A percentile compares a stretch with the other conserved stretches of the same genome.
phyloP scores from a whole-genome alignment of 2,797 vertebrate species.

The Notolepis coatsorum region DNA sequence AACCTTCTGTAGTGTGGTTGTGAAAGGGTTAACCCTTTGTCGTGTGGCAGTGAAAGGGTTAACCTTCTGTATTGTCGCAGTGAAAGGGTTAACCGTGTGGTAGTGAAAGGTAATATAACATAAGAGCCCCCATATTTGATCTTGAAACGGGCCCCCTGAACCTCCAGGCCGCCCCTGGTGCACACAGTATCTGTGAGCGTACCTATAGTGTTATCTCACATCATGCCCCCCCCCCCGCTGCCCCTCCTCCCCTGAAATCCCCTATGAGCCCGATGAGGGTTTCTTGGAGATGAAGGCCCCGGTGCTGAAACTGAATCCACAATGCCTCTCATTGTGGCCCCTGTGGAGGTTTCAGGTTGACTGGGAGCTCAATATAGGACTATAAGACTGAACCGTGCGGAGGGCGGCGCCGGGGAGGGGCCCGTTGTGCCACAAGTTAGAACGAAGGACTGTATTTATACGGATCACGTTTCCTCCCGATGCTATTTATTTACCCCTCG shows the following conservation, averaged over 20 bases:
- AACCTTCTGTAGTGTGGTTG: too few relatives aligned
- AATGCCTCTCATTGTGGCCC: constrained; percentile 24
- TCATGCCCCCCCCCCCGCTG: too few relatives aligned
- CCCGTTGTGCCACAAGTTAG: not conserved
- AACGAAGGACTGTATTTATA: not conserved
- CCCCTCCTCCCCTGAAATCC: not conserved
- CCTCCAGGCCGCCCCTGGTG: too few relatives aligned
- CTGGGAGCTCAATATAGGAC: not conserved
- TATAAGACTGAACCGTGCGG: not conserved
- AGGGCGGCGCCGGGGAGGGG: not conserved
- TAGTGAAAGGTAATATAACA: too few relatives aligned
- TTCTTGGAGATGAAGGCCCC: not conserved
- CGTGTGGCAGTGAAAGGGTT: too few relatives aligned
- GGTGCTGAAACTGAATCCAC: not conserved
- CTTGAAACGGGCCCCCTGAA: too few relatives aligned
- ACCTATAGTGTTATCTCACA: too few relatives aligned
- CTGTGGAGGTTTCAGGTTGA: not conserved
- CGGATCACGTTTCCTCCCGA: not conserved
- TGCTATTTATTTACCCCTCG: not conserved
- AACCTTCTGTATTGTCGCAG: too few relatives aligned
- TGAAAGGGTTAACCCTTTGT: too few relatives aligned
- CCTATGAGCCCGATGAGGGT: constrained; percentile 3
- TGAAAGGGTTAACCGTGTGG: too few relatives aligned
- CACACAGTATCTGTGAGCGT: too few relatives aligned
- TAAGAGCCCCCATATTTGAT: too few relatives aligned